phyloP scores from a whole-genome alignment of 2,113 vertebrate genomes.

The Syrmaticus mikado region DNA sequence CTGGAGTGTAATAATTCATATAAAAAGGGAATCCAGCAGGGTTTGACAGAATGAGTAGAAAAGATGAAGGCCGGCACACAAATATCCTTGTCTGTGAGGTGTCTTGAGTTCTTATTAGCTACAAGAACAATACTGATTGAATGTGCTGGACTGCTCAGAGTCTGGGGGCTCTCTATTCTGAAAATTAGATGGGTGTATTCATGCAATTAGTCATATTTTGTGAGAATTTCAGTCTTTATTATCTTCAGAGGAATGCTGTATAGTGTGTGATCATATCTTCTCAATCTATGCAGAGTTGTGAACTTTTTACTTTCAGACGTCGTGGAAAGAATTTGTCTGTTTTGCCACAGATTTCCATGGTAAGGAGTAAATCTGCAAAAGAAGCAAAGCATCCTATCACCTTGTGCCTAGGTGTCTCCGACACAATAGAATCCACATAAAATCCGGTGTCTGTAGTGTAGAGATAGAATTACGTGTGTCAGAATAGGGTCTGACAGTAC shows the following conservation, averaged over 20 bases:
- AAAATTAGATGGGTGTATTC: background rate
- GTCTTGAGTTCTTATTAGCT: background rate
- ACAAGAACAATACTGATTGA: background rate
- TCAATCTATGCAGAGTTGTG: background rate
- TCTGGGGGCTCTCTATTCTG: background rate
- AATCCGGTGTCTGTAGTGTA: background rate
- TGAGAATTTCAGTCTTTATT: background rate
- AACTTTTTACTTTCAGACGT: background rate
- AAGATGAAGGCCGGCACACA: background rate
- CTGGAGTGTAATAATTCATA: rapidly evolving
- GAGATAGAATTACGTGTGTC: background rate
- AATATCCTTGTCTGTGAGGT: background rate
- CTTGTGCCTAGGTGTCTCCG: background rate
- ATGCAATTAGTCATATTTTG: background rate
- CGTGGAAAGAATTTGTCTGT: background rate
- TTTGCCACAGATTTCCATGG: background rate
- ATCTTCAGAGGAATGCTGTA: background rate
- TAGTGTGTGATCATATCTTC: background rate
- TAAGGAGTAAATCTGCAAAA: background rate
- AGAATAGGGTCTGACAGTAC: background rate
- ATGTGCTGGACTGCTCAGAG: background rate
- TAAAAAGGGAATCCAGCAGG: background rate
- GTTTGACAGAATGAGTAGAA: background rate
- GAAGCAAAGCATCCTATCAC: background rate
- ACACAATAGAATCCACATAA: background rate